Evolutionary conservation across 2,113 vertebrate genomes (phyloP).

Genomic region (Petrocephalus zakoni): DNA sequence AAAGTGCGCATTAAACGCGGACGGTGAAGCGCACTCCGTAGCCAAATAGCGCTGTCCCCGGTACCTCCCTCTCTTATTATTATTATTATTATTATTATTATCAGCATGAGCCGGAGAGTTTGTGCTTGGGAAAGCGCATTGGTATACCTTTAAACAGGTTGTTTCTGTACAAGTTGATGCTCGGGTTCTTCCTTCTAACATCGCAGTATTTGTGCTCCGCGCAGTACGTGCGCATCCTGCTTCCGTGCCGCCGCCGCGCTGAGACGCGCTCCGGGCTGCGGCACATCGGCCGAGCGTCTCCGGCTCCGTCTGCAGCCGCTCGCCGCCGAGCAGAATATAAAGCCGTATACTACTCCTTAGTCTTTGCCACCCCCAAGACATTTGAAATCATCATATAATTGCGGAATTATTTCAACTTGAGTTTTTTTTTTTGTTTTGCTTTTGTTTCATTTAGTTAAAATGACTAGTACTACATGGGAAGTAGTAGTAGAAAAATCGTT

Average conservation of each 20-base stretch:
- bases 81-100: neutral
- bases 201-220: neutral
- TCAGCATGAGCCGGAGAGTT: neutral
- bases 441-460: neutral
- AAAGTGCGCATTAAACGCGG: neutral
- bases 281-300: neutral
- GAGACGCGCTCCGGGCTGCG: neutral
- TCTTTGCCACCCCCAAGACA: neutral
- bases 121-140: neutral
- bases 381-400: neutral
- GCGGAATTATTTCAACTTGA: neutral
- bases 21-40: neutral
- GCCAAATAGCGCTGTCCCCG: neutral
- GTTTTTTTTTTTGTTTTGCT: too few species aligned
- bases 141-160: constrained; percentile 22
- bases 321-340: neutral
- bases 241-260: too few species aligned
- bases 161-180: constrained; percentile 18
- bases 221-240: too few species aligned
- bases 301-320: neutral
- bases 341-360: neutral
- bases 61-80: neutral
- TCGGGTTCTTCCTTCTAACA: neutral
- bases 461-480: neutral
- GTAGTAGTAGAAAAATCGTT: neutral